phyloP scores from a whole-genome alignment of 2,797 vertebrate genomes.

The Anolis apletophallus region DNA sequence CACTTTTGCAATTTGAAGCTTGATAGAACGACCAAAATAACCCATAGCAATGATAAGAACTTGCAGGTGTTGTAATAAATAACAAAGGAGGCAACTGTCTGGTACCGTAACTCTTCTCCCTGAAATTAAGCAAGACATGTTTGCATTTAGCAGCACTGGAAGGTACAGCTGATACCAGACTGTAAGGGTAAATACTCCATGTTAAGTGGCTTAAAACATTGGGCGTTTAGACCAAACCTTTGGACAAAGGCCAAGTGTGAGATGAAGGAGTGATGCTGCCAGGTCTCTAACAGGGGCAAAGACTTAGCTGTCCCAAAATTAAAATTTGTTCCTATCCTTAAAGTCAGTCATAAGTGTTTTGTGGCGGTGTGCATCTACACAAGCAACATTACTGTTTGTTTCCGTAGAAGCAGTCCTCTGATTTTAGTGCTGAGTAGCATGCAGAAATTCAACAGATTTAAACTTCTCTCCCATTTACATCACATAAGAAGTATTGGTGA shows the following conservation, averaged over 20 bases:
- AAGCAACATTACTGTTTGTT: background rate
- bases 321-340: background rate
- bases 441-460: background rate
- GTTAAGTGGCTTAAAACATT: conserved; percentile 24
- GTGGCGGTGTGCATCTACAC: background rate
- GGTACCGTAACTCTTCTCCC: conserved; percentile 45
- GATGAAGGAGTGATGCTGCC: background rate
- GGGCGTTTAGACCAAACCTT: conserved; percentile 2
- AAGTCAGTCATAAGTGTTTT: background rate
- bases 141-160: conserved; percentile 51
- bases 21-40: conserved; percentile 1
- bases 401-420: background rate
- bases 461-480: background rate
- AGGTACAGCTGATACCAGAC: conserved; percentile 46
- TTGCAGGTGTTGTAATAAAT: conserved; percentile 54
- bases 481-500: background rate
- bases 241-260: background rate
- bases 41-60: conserved; percentile 16
- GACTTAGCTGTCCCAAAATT: background rate
- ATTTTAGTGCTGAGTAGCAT: background rate
- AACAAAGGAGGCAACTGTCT: conserved; percentile 18
- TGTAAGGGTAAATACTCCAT: conserved; percentile 51
- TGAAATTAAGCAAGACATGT: conserved; percentile 41
- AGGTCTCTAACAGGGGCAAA: background rate
- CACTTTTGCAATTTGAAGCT: conserved; percentile 14